A percentile compares a stretch with the other conserved stretches of the same genome.
phyloP scores from a whole-genome alignment of 2,888 invertebrate genomes.

The Nephrotoma appendiculata region DNA sequence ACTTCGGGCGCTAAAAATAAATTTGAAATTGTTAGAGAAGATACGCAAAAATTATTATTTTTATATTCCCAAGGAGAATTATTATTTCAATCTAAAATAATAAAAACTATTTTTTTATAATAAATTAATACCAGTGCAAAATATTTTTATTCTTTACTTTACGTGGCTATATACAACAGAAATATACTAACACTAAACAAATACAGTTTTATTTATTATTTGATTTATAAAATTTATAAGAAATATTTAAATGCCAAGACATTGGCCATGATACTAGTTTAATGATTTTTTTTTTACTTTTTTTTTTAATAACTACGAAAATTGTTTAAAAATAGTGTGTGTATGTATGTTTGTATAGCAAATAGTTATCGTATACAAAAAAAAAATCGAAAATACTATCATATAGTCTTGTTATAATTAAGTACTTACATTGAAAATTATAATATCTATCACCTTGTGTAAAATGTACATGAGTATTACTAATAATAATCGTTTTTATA shows the following conservation, averaged over 20 bases:
- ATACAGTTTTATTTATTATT: not conserved
- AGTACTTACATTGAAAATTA: not conserved
- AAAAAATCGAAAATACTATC: not conserved
- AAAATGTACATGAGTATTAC: not conserved
- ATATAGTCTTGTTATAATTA: not conserved
- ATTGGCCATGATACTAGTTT: constrained; percentile 6
- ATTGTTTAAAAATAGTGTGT: not conserved
- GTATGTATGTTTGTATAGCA: not conserved
- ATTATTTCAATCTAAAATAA: not conserved
- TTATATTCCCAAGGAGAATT: not conserved
- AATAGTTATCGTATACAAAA: not conserved
- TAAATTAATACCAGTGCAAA: not conserved
- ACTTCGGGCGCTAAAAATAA: not conserved
- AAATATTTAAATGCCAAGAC: constrained; percentile 5
- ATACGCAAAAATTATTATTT: not conserved
- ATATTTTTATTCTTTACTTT: not conserved
- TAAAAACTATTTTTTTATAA: not conserved
- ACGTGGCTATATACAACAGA: not conserved
- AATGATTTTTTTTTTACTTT: not conserved
- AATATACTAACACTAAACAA: not conserved
- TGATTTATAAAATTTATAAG: not conserved
- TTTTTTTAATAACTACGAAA: not conserved
- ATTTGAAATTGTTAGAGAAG: not conserved
- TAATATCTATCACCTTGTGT: not conserved
- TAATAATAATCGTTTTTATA: not conserved